phyloP scores from a whole-genome alignment of 2,888 invertebrate genomes.

The Macrophya alboannulata region DNA sequence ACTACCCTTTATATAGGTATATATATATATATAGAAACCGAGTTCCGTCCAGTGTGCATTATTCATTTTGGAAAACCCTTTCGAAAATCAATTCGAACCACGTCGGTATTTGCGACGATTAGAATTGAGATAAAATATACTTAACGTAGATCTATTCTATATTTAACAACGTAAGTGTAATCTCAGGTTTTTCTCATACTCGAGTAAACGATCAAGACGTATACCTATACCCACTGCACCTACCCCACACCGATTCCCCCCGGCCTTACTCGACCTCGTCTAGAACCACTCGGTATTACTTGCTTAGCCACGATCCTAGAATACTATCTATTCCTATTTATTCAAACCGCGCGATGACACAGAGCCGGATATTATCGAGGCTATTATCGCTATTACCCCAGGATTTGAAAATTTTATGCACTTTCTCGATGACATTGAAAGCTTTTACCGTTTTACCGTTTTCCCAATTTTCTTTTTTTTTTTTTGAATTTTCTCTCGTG shows the following conservation, averaged over 20 bases:
- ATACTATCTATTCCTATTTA: neutral
- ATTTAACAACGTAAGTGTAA: slow-evolving; percentile 31
- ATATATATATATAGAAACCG: neutral
- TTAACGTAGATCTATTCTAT: slow-evolving; percentile 16
- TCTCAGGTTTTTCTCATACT: slow-evolving; percentile 25
- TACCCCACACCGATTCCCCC: neutral
- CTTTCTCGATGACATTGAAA: neutral
- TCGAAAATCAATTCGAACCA: slow-evolving; percentile 26
- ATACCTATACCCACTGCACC: too few relatives aligned
- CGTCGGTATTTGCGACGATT: slow-evolving; percentile 2
- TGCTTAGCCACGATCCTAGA: neutral
- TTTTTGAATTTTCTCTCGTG: too few relatives aligned
- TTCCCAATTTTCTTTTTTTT: too few relatives aligned
- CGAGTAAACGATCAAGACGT: slow-evolving; percentile 21
- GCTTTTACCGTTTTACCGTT: neutral
- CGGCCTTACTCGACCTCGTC: neutral
- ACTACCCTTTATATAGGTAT: neutral
- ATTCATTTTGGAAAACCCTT: slow-evolving; percentile 50
- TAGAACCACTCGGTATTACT: neutral
- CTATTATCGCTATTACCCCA: too few relatives aligned
- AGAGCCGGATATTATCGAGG: too few relatives aligned
- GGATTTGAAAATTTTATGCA: too few relatives aligned
- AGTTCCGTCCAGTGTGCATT: slow-evolving; percentile 53
- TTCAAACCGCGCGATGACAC: neutral
- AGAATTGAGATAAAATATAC: slow-evolving; percentile 50